Conservation (phyloP, 2,888 invertebrate genomes). For the Scaptomyza parva region DNA sequence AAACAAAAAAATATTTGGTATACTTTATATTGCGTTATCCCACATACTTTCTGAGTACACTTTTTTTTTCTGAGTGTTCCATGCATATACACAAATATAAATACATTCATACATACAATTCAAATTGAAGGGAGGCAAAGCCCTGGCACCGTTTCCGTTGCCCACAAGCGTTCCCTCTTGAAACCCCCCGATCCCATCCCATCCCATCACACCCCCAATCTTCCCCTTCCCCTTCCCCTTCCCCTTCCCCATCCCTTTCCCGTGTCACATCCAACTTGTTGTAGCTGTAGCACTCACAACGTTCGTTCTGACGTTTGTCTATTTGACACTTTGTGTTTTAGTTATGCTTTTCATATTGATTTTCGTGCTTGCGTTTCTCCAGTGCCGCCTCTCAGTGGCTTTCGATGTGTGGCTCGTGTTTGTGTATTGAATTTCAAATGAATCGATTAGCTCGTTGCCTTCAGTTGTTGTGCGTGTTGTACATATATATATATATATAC, state of each 20-base stretch:
- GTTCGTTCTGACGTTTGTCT: constrained; percentile 61
- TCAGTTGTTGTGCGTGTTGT: constrained; percentile 54
- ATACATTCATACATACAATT: constrained; percentile 12
- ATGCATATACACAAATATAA: not conserved
- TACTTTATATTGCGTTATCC: no score
- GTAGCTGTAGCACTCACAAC: constrained; percentile 1
- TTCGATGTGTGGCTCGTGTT: constrained; percentile 55
- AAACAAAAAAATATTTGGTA: no score
- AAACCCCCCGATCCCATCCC: not conserved
- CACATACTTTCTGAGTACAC: no score
- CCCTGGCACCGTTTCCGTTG: constrained; percentile 48
- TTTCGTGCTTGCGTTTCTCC: constrained; percentile 54
- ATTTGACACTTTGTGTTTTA: constrained; percentile 80
- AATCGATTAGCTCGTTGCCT: constrained; percentile 77
- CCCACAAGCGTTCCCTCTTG: constrained; percentile 1
- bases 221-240: not conserved
- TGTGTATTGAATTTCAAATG: constrained; percentile 82
- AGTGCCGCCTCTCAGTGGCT: constrained; percentile 13
- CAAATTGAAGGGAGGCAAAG: constrained; percentile 37
- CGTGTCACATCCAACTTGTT: no score
- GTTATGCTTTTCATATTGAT: constrained; percentile 80
- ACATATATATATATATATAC: not conserved
- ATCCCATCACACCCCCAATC: not conserved
- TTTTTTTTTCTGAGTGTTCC: not conserved
- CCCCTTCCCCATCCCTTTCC: not conserved